These are phyloP conservation scores for Eupithecia centaureata DNA, from an alignment of 2,888 invertebrate species.

Conservation along the genomic window DNA sequence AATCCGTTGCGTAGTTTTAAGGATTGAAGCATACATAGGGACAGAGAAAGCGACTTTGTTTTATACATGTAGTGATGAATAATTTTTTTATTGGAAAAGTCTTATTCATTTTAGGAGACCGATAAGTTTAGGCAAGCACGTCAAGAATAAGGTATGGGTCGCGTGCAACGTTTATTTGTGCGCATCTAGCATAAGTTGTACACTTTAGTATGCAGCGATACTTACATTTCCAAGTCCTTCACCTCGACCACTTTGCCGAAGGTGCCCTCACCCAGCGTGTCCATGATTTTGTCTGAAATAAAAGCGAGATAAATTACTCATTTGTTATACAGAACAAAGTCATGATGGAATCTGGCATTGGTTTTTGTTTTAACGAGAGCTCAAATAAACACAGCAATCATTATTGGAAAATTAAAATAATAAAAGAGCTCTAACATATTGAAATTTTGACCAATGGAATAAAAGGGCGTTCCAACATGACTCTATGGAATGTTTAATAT, in stretches of 20 bases:
- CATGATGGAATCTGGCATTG: constrained; percentile 69
- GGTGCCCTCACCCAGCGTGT: constrained; percentile 99
- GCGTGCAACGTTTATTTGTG: background rate
- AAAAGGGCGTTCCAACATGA: constrained; percentile 63
- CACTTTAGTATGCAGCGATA: constrained; percentile 51
- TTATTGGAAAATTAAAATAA: constrained; percentile 41
- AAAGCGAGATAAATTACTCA: constrained; percentile 81
- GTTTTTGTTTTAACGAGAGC: constrained; percentile 35
- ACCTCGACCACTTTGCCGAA: constrained; percentile 99
- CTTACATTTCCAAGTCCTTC: constrained; percentile 97
- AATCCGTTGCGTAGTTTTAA: too few relatives aligned
- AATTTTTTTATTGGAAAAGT: background rate
- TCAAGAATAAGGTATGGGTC: constrained; percentile 10
- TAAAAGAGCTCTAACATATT: constrained; percentile 33
- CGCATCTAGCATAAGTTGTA: constrained; percentile 4
- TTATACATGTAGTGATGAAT: too few relatives aligned
- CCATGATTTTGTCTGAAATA: constrained; percentile 98
- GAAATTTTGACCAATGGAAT: constrained; percentile 49
- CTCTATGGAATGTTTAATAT: constrained; percentile 47
- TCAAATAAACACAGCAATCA: constrained; percentile 25
- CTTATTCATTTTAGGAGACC: background rate
- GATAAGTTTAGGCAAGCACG: constrained; percentile 8
- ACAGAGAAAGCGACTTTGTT: too few relatives aligned
- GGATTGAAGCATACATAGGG: too few relatives aligned
- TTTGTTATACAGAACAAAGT: constrained; percentile 60